Conservation (phyloP, 1,140 invertebrate species). For the Coelopa frigida region DNA sequence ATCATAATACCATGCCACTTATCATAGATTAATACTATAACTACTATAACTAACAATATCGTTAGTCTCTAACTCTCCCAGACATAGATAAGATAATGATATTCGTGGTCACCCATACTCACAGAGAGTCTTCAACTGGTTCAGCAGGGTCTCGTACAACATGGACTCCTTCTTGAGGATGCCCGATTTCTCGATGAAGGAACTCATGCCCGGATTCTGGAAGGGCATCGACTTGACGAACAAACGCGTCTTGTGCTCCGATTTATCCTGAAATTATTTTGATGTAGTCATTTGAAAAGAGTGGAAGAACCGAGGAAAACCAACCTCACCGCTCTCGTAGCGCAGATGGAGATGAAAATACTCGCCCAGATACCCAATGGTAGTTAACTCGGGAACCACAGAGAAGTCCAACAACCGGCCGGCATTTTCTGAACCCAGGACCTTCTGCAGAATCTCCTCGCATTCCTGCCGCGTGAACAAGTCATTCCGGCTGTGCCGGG, state of each 20-base stretch:
- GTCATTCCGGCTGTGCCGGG: slow-evolving; percentile 5
- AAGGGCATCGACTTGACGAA: slow-evolving; percentile 34
- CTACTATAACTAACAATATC: no score
- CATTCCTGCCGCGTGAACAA: slow-evolving; percentile 24
- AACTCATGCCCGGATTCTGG: slow-evolving; percentile 25
- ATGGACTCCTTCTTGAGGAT: slow-evolving; percentile 27
- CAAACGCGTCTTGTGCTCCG: slow-evolving; percentile 15
- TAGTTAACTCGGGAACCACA: slow-evolving; percentile 25
- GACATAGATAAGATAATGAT: not conserved
- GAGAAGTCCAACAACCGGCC: slow-evolving; percentile 20
- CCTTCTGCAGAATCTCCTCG: slow-evolving; percentile 21
- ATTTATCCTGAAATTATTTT: not conserved
- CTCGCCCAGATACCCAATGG: slow-evolving; percentile 31
- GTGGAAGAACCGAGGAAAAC: no score
- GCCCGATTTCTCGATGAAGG: slow-evolving; percentile 21
- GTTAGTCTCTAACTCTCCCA: no score
- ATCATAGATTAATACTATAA: no score
- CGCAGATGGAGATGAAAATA: slow-evolving; percentile 29
- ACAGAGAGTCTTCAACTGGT: slow-evolving; percentile 28
- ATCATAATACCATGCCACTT: no score
- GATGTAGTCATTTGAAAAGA: not conserved
- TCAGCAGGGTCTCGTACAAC: slow-evolving; percentile 25
- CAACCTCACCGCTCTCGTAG: slow-evolving; percentile 19
- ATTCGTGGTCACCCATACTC: slow-evolving; percentile 12
- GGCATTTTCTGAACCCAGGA: slow-evolving; percentile 18